Percentiles rank a stretch among this genome's conserved stretches.
These are phyloP conservation scores for Poeciliopsis occidentalis DNA, from an alignment of 2,113 vertebrate genomes.

Conservation along the genomic window DNA sequence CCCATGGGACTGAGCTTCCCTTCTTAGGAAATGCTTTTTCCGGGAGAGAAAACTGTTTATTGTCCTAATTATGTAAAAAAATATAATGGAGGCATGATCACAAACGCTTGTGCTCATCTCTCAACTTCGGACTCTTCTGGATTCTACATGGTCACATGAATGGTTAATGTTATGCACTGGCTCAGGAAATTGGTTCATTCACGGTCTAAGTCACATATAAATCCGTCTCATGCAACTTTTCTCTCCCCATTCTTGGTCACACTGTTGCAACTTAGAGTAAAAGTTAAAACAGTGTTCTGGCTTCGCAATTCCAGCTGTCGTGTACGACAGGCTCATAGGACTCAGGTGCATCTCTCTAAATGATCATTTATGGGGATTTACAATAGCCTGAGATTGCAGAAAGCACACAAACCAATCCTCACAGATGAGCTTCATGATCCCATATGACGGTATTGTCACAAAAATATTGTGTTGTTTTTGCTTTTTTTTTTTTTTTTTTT, in stretches of 20 bases:
- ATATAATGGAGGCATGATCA: background rate
- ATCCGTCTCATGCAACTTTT: conserved; percentile 13
- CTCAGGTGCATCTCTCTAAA: conserved; percentile 63
- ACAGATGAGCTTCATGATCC: conserved; percentile 26
- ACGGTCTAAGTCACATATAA: conserved; percentile 45
- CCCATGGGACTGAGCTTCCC: background rate
- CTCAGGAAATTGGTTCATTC: conserved; percentile 58
- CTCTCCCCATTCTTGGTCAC: background rate
- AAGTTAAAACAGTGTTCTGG: conserved; percentile 34
- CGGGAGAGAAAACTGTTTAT: background rate
- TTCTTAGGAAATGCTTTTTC: background rate
- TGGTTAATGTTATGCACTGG: conserved; percentile 43
- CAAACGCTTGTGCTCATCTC: conserved; percentile 2
- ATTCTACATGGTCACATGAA: conserved; percentile 38
- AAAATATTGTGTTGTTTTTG: conserved; percentile 10
- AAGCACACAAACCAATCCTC: conserved; percentile 16
- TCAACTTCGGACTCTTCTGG: conserved; percentile 5
- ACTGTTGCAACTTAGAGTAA: conserved; percentile 18
- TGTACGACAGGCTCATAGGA: conserved; percentile 35
- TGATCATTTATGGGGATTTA: conserved; percentile 16
- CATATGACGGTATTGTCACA: conserved; percentile 27
- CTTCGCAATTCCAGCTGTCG: conserved; percentile 33
- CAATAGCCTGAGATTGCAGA: conserved; percentile 18
- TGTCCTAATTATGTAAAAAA: background rate
- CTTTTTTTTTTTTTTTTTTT: background rate